Conservation (phyloP, 2,113 vertebrate genomes). For the Sceloporus undulatus region DNA sequence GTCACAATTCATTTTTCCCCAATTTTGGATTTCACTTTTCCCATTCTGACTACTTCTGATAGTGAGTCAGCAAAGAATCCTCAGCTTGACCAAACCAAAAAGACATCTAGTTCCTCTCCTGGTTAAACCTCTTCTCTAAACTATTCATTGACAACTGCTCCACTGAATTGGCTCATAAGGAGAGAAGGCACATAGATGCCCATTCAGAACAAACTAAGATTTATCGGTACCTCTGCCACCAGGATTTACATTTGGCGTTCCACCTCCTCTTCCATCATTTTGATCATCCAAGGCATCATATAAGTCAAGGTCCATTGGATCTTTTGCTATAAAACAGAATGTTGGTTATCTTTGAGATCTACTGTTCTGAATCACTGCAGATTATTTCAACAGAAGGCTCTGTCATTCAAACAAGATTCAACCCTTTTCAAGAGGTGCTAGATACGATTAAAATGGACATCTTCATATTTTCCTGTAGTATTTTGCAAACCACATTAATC, state of each 20-base stretch:
- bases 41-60: too few species aligned
- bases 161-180: background rate
- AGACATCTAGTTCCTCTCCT: background rate
- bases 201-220: background rate
- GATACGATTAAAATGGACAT: background rate
- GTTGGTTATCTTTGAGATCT: background rate
- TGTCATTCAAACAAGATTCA: background rate
- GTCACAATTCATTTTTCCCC: too few species aligned
- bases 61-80: too few species aligned
- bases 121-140: background rate
- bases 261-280: constrained; percentile 76
- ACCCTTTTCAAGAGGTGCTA: background rate
- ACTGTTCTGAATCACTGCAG: background rate
- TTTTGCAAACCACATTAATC: background rate
- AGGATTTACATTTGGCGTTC: constrained; percentile 60
- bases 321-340: constrained; percentile 49
- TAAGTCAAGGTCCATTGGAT: constrained; percentile 78
- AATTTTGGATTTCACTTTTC: too few species aligned
- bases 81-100: too few species aligned
- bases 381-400: background rate
- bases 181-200: background rate
- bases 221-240: constrained; percentile 56
- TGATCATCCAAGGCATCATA: constrained; percentile 84
- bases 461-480: rapidly evolving
- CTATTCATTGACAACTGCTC: too few species aligned